These are phyloP conservation scores for Teleopsis dalmanni DNA, from an alignment of 1,140 invertebrate genomes.

Conservation along the genomic window DNA sequence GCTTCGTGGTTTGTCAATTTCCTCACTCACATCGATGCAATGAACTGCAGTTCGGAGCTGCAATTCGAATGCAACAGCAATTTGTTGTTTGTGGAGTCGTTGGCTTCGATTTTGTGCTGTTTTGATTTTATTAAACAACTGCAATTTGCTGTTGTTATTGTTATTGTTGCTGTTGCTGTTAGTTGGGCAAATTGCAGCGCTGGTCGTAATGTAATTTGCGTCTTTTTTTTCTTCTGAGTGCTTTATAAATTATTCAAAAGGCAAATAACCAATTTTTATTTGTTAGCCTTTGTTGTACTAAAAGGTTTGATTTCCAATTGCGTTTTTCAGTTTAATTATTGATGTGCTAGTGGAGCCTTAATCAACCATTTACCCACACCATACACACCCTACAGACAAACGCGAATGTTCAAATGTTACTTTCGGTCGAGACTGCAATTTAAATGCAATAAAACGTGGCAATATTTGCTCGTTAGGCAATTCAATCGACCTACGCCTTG, in stretches of 20 bases:
- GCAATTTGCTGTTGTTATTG: conserved; percentile 2
- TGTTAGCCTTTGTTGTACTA: conserved; percentile 7
- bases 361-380: not conserved
- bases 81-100: not conserved
- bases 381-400: not conserved
- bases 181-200: not conserved
- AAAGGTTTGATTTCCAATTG: conserved; percentile 9
- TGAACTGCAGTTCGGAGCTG: not conserved
- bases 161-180: not conserved
- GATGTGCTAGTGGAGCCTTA: not conserved
- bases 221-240: not conserved
- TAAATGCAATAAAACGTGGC: too few relatives aligned
- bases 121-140: too few relatives aligned
- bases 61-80: not conserved
- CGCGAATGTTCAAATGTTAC: too few relatives aligned
- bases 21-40: not conserved
- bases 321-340: conserved; percentile 9
- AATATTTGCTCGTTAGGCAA: too few relatives aligned
- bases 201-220: not conserved
- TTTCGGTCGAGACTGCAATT: too few relatives aligned
- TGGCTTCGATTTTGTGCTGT: not conserved
- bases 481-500: too few relatives aligned
- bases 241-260: conserved; percentile 9
- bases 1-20: too few relatives aligned
- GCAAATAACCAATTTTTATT: conserved; percentile 10